Conservation (phyloP, 2,888 invertebrate species). For the Ormyrus thymus region DNA sequence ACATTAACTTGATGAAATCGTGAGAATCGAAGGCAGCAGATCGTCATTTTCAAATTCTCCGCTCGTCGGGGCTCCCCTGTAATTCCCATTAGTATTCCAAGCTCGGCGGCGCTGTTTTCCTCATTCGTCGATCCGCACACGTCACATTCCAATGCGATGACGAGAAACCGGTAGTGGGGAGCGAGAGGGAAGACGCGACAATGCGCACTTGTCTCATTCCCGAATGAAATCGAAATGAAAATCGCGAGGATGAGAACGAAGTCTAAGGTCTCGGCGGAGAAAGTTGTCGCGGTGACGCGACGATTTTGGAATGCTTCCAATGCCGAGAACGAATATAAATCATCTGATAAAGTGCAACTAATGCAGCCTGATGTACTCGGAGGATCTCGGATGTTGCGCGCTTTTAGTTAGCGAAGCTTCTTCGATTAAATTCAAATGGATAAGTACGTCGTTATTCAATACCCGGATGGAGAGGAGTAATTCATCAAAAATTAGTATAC, state of each 20-base stretch:
- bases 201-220: background rate
- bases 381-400: too few species aligned
- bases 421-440: too few species aligned
- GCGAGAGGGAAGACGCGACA: background rate
- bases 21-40: background rate
- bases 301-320: too few species aligned
- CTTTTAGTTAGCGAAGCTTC: too few species aligned
- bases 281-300: too few species aligned
- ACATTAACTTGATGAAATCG: too few species aligned
- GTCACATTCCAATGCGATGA: slow-evolving; percentile 51
- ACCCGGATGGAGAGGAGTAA: too few species aligned
- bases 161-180: slow-evolving; percentile 29
- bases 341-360: too few species aligned
- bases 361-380: too few species aligned
- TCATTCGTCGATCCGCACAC: slow-evolving; percentile 30
- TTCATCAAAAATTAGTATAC: background rate
- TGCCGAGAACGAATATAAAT: too few species aligned
- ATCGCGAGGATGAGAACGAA: background rate
- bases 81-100: slow-evolving; percentile 50
- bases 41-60: slow-evolving; percentile 50
- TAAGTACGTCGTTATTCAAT: too few species aligned
- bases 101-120: slow-evolving; percentile 31
- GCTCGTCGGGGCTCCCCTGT: slow-evolving; percentile 31
- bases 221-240: slow-evolving; percentile 21
- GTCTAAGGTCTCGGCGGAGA: too few species aligned